phyloP scores from a whole-genome alignment of 1,140 invertebrate genomes.

The Brachionus koreanus region DNA sequence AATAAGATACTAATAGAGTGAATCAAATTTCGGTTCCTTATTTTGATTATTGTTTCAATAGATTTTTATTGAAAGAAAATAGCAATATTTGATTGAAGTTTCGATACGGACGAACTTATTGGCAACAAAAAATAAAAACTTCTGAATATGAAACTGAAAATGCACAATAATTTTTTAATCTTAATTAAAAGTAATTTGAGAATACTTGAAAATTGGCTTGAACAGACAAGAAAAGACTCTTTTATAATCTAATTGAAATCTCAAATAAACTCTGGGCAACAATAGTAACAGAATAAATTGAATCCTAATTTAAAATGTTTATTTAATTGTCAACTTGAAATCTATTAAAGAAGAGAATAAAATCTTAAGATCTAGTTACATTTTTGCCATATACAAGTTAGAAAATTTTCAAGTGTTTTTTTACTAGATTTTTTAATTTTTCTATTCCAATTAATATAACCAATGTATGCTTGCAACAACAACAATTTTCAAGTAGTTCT shows the following conservation, averaged over 20 bases:
- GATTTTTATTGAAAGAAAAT: background rate
- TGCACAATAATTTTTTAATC: background rate
- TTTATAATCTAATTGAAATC: constrained; percentile 13
- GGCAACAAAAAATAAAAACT: background rate
- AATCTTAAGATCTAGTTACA: constrained; percentile 11
- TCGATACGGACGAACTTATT: background rate
- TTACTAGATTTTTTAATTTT: background rate
- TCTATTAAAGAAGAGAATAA: background rate
- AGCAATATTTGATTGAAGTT: constrained; percentile 9
- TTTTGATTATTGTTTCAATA: background rate
- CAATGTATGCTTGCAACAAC: background rate
- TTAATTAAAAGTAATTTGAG: constrained; percentile 15
- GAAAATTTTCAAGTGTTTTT: background rate
- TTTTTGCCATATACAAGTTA: constrained; percentile 1
- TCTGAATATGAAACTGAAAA: background rate
- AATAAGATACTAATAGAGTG: background rate
- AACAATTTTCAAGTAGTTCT: background rate
- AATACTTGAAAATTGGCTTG: constrained; percentile 25
- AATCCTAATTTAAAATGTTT: constrained; percentile 25
- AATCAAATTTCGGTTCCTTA: background rate
- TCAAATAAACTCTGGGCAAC: constrained; percentile 2
- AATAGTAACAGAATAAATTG: constrained; percentile 9
- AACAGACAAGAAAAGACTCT: background rate
- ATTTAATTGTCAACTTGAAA: constrained; percentile 37
- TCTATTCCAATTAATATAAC: constrained; percentile 17